Base-by-base conservation (phyloP, 2,113 vertebrate genomes). In the Antennarius striatus region DNA sequence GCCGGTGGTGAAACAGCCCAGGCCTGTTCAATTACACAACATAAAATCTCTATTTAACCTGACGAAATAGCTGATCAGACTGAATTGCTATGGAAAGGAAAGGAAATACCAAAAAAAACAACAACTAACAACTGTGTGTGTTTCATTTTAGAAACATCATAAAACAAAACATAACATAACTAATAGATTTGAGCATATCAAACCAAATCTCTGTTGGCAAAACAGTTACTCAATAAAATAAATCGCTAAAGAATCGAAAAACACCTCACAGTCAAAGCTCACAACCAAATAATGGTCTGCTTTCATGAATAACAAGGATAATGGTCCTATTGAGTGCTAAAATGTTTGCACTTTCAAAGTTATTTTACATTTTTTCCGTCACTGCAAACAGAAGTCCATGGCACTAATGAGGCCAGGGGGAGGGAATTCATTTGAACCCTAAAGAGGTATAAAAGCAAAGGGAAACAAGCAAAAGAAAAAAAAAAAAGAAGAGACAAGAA, bases 371-470 rank as follows among this genome's bases (percentile, higher is more conserved):
- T 89, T 87, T 87, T 89, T 86, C 79, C 76, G 79, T 80, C 22
- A 79, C 83, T 54, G 79, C 77, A 89, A 89, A 89, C 82, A 83
- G 85, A 71, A 86, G 81, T 84, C 84, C 82, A 40, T 63, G 84
- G 78, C 84, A 85, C 83, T 90, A 90, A 90, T 89, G 87, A 91
- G 84, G 81, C 88, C 76, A 36, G 80, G 71, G 77, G 85, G 85
- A 86, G 86, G 88, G 89, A 78, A 81, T 88, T 88, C 84, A 81
- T 87, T 90, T 91, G 85, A 90, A 88, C 86, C 86, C 80, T 79
- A 73, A 86, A 88, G 79, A 90, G 77, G 75, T 80, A 79, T 75
- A 80, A 88, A 87, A 88, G 80, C 89, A 86, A 84, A 74, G 70
- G 80, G 75, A 82, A 86, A 83, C 70, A 84, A 83, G 80, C 73